Conservation (phyloP, 2,113 vertebrate genomes). For the Cryptoleucopteryx plumbea region DNA sequence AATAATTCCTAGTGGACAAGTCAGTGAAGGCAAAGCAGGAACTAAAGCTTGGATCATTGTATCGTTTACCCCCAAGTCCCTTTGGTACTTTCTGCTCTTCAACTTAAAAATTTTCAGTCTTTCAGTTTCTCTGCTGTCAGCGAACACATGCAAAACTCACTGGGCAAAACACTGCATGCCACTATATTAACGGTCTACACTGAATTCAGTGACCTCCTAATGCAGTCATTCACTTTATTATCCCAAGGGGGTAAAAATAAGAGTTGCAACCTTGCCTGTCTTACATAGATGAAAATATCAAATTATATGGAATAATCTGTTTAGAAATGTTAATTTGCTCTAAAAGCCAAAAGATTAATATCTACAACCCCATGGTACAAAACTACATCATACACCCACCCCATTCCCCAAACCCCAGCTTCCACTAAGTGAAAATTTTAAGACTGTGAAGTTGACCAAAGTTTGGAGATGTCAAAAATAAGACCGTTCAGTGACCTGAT, state of each 20-base stretch:
- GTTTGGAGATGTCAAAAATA: neutral
- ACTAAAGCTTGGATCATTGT: neutral
- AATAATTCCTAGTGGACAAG: neutral
- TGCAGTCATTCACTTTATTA: neutral
- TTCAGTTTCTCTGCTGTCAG: neutral
- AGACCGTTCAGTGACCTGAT: neutral
- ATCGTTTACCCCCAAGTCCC: neutral
- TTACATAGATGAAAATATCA: neutral
- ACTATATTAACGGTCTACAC: neutral
- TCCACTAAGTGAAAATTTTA: neutral
- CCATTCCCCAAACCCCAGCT: neutral
- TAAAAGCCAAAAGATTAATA: neutral
- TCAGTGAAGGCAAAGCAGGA: neutral
- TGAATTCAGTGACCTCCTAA: neutral
- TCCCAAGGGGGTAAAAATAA: neutral
- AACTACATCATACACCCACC: fast-evolving
- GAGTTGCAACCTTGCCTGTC: neutral
- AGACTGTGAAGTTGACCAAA: neutral
- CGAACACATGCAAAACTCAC: neutral
- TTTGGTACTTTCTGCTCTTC: neutral
- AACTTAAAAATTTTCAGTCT: neutral
- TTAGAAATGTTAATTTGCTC: neutral
- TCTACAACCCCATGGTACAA: neutral
- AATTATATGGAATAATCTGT: neutral
- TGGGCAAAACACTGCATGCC: neutral